Base-by-base conservation (phyloP, 2,113 vertebrate species). In the Strigops habroptila region DNA sequence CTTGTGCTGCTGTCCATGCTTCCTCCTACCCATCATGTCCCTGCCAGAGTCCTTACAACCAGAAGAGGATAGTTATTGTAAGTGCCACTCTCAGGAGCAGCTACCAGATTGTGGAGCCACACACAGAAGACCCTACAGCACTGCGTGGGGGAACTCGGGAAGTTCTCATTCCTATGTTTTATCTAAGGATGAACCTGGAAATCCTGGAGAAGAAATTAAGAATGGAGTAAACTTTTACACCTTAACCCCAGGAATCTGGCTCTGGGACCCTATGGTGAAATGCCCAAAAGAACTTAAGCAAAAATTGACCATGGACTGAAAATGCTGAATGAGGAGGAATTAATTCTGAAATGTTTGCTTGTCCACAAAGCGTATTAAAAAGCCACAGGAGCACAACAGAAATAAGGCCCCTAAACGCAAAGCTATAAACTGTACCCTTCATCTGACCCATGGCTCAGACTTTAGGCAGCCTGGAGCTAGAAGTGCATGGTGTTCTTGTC, bases 331-430 rank as follows among this genome's bases (percentile, higher is more conserved):
- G 69, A 91, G 48, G 37, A 62, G 57, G 22, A 87, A 88, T 68
- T 82, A 68, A 79, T 76, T 70, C 44, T 67, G 83, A 57, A 35
- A 5, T 68, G 18, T 82, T 89, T 76, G 8, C 31, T 89, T 85
- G 44, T 82, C 70, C 70, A 76, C 52, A 92, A 84, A 85, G 33
- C 14, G 24, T 76, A 74, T 79, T 74, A 70, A 91, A 89, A 90
- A 91, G 51, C n/a, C 67, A 80, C 67, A 70, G 59, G 60, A 94
- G 39, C 31, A 14, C 27, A 93, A 55, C 41, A 43, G 82, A 86
- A 94, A 64, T 51, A 69, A 90, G 65, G n/a, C 48, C 7, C 81
- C 31, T 69, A 64, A 82, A 75, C 53, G 9, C 59, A 92, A 80
- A 8, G 33, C 12, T 82, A 15, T 85, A 80, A 87, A 93, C 75